Base-by-base conservation (phyloP, 1,140 invertebrate species). In the Samia ricini region DNA sequence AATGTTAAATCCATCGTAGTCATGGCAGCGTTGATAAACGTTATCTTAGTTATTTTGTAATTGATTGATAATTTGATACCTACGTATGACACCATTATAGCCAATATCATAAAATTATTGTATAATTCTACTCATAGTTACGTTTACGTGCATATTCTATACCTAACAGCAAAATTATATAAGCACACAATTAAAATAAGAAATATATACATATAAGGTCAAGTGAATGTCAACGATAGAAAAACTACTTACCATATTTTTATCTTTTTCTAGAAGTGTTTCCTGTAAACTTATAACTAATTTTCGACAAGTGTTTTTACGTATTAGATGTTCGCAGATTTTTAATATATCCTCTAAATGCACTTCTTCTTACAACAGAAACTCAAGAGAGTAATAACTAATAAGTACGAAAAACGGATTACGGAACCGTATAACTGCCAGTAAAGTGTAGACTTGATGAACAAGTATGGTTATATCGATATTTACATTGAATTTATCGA, bases 201-300 rank as follows among this genome's bases (percentile, higher is more conserved):
- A 52, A 52, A 4, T 24, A 10, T 55, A 23, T 24, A 24, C 15
- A 22, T 21, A 57, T 63, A 58, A 86, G 80, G 82, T 86, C 81
- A 82, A 66, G 60, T 70, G 69, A 86, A 85, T 81, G 82, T 86
- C 81, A 84, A 55, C 70, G 74, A 64, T 74, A 60, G 26, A 49
- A 58, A 33, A 65, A 50, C 56, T 64, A 64, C 77, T 72, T 67
- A 79, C 77, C 75, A 80, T 80, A n/a, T n/a, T n/a, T 64, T 69
- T 55, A 55, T 19, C 12, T 12, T 24, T 15, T 55, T 24, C 19
- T 19, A 23, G 18, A 12, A 10, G 20, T 42, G n/a, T 42, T 42
- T 12, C n/a, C 12, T 15, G 20, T 3, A 55, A 55, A 22, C 5
- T 21, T 20, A 52, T 21, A 22, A 52, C 6, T 15, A 3, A 21